Conservation (phyloP, 1,140 invertebrate species). For the Drosophila bocqueti region DNA sequence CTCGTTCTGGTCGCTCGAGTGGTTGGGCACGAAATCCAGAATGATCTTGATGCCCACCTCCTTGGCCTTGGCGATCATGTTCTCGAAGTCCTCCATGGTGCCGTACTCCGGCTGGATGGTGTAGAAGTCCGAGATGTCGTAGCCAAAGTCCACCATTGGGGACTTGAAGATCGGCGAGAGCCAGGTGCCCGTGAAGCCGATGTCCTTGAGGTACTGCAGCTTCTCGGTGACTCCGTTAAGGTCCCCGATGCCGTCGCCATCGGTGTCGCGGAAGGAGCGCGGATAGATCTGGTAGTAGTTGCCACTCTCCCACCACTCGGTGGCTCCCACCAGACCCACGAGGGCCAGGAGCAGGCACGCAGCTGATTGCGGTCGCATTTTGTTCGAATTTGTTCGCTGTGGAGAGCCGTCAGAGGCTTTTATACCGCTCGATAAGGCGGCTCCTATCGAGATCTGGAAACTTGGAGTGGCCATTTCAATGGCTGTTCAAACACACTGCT, state of each 20-base stretch:
- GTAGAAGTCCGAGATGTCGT: constrained; percentile 92
- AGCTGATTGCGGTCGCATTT: constrained; percentile 61
- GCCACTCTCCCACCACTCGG: constrained; percentile 90
- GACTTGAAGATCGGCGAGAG: constrained; percentile 90
- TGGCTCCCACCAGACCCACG: constrained; percentile 42
- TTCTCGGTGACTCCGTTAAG: constrained; percentile 86
- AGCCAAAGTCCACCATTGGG: constrained; percentile 90
- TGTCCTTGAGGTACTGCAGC: constrained; percentile 86
- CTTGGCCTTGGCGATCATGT: constrained; percentile 87
- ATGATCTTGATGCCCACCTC: constrained; percentile 87
- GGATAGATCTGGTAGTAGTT: constrained; percentile 92
- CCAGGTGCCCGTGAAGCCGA: constrained; percentile 88
- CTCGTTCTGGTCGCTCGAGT: constrained; percentile 89
- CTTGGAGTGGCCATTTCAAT: constrained; percentile 59
- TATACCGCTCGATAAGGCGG: constrained; percentile 60
- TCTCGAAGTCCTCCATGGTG: constrained; percentile 90
- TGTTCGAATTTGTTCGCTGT: constrained; percentile 45
- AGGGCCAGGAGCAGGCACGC: constrained; percentile 44
- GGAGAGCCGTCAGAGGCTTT: constrained; percentile 29
- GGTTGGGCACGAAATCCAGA: constrained; percentile 90
- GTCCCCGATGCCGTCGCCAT: constrained; percentile 92
- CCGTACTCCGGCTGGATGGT: constrained; percentile 90
- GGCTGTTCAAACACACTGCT: constrained; percentile 59
- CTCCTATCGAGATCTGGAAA: constrained; percentile 41
- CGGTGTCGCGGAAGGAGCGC: constrained; percentile 90